Conservation (phyloP, 2,113 vertebrate genomes). For the Anhinga anhinga region DNA sequence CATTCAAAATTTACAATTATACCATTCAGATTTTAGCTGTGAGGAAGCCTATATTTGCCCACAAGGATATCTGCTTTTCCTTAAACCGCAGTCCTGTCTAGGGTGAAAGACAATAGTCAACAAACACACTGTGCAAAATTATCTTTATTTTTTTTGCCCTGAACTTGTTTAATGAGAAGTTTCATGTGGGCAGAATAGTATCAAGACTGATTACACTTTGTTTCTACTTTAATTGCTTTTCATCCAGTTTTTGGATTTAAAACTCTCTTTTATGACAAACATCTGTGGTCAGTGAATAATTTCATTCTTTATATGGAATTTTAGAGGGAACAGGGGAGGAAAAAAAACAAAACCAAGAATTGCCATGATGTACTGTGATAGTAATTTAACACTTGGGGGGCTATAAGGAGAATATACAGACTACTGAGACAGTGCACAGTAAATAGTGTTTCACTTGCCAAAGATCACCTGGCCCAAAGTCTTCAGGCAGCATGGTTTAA, state of each 20-base stretch:
- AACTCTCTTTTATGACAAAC: background rate
- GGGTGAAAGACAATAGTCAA: background rate
- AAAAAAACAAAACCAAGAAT: background rate
- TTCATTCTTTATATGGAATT: background rate
- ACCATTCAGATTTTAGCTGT: background rate
- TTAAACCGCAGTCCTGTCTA: background rate
- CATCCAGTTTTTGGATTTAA: background rate
- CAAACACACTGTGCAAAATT: background rate
- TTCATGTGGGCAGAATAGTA: background rate
- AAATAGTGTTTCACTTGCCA: background rate
- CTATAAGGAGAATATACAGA: background rate
- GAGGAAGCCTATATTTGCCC: background rate
- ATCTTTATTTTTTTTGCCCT: background rate
- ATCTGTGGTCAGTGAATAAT: background rate
- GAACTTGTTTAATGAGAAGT: background rate
- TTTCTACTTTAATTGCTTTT: background rate
- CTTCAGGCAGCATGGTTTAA: background rate
- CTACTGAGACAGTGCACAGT: fast-evolving
- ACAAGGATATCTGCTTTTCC: background rate
- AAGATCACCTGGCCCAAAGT: background rate
- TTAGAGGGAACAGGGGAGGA: background rate
- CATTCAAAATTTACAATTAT: background rate
- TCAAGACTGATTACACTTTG: background rate
- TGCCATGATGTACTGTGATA: background rate
- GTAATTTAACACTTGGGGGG: background rate